Evolutionary conservation across 1,140 invertebrate genomes (phyloP), one percentile per base, ranked within the genome.

Genomic region (Procambarus clarkii): DNA sequence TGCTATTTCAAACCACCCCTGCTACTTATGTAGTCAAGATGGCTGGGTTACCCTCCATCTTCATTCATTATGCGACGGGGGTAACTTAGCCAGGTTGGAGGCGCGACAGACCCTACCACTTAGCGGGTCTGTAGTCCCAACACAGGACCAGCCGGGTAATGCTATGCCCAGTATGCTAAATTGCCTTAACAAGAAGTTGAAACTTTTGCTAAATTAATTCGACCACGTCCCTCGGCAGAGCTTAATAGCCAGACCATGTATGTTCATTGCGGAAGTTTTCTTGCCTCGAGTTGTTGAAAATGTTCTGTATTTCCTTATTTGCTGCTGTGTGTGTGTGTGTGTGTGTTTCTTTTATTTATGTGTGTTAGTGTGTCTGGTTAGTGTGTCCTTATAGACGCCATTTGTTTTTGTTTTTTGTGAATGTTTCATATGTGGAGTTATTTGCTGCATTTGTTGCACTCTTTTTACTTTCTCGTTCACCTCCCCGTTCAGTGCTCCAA

Each of bases 171-270:
- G 69, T 74, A 74, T 34, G 21, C 69, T 34, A 74, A 74, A 74
- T 34, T 74, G 21, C 7, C 69, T 21, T 74, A 21, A 74, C 13
- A 13, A 74, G 18, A 21, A 74, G 7, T 4, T 3, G 69, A 74
- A 74, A 74, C 69, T 74, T 74, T 74, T 74, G 69, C 69, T n/a
- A 74, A 74, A 74, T 74, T 74, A 74, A 74, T 74, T 74, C 69
- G 69, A 9, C 69, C 15, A 54, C 50, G 50, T 21, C 60, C 13
- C 60, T 69, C 15, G 60, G 11, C 4, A 18, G 2, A 3, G 9
- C 15, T 15, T 69, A n/a, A 69, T 69, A 69, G 60, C 50, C 50
- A 54, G 13, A 54, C 50, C 50, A 54, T 54, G 50, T 54, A 54
- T 11, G 50, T 54, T 54, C 50, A 54, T 54, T 54, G 50, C 13